Evolutionary conservation across 2,888 invertebrate genomes (phyloP).

Genomic region (Iphiclides podalirius): DNA sequence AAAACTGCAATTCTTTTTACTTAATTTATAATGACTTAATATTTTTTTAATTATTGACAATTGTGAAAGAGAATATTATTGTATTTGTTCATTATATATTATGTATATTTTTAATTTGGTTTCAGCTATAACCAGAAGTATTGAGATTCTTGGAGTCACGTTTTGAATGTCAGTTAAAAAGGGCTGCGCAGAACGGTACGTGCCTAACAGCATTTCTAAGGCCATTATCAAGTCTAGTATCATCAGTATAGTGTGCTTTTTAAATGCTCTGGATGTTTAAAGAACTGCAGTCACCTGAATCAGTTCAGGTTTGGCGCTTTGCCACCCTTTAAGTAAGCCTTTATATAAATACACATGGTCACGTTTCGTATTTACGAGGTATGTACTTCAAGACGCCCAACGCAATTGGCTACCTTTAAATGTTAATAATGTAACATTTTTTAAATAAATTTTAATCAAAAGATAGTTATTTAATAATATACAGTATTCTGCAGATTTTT

Average conservation of each 20-base stretch:
- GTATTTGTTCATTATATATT: too few relatives aligned
- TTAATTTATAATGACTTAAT: too few relatives aligned
- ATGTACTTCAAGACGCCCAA: background rate
- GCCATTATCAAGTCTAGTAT: conserved; percentile 29
- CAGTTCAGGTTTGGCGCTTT: conserved; percentile 44
- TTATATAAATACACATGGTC: conserved; percentile 34
- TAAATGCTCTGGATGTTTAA: conserved; percentile 53
- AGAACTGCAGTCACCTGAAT: conserved; percentile 44
- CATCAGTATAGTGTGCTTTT: conserved; percentile 42
- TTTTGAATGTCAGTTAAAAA: conserved; percentile 10
- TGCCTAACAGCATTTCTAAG: conserved; percentile 28
- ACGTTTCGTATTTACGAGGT: conserved; percentile 27
- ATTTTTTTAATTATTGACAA: too few relatives aligned
- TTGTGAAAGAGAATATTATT: too few relatives aligned
- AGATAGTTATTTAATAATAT: too few relatives aligned
- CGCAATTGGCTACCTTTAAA: too few relatives aligned
- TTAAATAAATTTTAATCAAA: too few relatives aligned
- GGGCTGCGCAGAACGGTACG: conserved; percentile 7
- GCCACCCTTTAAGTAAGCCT: conserved; percentile 45
- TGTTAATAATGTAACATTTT: too few relatives aligned
- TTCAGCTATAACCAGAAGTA: too few relatives aligned
- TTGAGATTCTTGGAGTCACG: background rate
- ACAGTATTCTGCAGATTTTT: too few relatives aligned
- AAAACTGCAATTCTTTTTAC: too few relatives aligned
- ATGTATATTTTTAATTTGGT: too few relatives aligned